These are phyloP conservation scores for Sebastes oblongus DNA, from an alignment of 2,797 vertebrate genomes.

Conservation along the genomic window DNA sequence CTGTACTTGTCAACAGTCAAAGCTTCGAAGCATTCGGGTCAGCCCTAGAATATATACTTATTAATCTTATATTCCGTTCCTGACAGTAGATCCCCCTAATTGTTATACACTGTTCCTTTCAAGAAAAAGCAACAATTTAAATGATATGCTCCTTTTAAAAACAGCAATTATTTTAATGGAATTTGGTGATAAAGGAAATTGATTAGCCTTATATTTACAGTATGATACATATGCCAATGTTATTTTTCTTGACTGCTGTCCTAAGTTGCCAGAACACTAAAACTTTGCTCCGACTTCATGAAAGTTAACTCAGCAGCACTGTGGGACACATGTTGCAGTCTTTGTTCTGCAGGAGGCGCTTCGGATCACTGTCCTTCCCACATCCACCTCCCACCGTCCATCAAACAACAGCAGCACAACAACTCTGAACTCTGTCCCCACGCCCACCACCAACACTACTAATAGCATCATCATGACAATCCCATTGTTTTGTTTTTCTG, in stretches of 20 bases:
- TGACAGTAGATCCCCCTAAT: too few relatives aligned
- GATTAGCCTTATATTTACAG: background rate
- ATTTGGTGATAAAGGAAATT: background rate
- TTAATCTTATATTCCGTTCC: too few relatives aligned
- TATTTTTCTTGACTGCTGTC: background rate
- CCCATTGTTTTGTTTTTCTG: conserved; percentile 59
- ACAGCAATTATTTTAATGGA: background rate
- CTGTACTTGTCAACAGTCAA: too few relatives aligned
- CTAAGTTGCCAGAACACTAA: background rate
- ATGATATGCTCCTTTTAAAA: background rate
- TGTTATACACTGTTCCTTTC: too few relatives aligned
- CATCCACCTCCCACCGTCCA: conserved; percentile 26
- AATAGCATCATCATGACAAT: conserved; percentile 53
- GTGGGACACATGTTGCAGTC: conserved; percentile 25
- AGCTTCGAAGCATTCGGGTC: too few relatives aligned
- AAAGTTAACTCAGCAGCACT: conserved; percentile 3
- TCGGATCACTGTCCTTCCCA: conserved; percentile 19
- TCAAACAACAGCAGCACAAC: conserved; percentile 37
- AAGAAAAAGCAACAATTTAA: background rate
- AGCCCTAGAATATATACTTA: too few relatives aligned
- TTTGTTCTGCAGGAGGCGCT: conserved; percentile 28
- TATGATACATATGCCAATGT: background rate
- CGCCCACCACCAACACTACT: conserved; percentile 39
- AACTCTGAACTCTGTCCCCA: conserved; percentile 47
- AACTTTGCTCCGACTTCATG: conserved; percentile 9